Percentiles rank a stretch among this genome's conserved stretches.
These are phyloP conservation scores for Muntiacus reevesi DNA, from an alignment of 2,113 vertebrate genomes.

Conservation along the genomic window DNA sequence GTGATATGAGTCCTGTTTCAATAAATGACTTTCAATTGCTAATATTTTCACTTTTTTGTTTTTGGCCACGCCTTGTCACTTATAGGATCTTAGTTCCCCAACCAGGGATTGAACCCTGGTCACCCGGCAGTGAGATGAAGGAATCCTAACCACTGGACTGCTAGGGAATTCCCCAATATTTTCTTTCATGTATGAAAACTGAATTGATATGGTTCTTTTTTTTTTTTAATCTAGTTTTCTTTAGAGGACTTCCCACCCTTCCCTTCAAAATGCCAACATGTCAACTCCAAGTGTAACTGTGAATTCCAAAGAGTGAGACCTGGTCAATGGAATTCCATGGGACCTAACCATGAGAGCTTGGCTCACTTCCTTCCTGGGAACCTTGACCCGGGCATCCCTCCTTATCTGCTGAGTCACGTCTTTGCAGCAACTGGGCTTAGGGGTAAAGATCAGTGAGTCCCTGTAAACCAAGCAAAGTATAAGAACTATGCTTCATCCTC, in stretches of 20 bases:
- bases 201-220: neutral
- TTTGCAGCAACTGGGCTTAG: neutral
- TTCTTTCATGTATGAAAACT: fast-evolving
- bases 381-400: neutral
- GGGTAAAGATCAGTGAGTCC: neutral
- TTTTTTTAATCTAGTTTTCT: neutral
- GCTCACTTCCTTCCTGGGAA: neutral
- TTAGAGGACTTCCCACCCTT: neutral
- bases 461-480: neutral
- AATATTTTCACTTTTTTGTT: neutral
- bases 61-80: fast-evolving
- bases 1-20: neutral
- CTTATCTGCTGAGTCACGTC: neutral
- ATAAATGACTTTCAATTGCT: neutral
- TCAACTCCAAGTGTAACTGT: neutral
- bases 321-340: neutral
- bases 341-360: neutral
- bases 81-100: neutral
- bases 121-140: fast-evolving
- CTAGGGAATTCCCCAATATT: neutral
- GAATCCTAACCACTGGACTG: neutral
- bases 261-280: too few relatives aligned
- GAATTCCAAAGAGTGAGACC: neutral
- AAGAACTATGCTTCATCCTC: neutral
- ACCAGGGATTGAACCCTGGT: neutral